These are phyloP conservation scores for Xyliphius kryptos DNA, from an alignment of 2,113 vertebrate species.

Conservation along the genomic window DNA sequence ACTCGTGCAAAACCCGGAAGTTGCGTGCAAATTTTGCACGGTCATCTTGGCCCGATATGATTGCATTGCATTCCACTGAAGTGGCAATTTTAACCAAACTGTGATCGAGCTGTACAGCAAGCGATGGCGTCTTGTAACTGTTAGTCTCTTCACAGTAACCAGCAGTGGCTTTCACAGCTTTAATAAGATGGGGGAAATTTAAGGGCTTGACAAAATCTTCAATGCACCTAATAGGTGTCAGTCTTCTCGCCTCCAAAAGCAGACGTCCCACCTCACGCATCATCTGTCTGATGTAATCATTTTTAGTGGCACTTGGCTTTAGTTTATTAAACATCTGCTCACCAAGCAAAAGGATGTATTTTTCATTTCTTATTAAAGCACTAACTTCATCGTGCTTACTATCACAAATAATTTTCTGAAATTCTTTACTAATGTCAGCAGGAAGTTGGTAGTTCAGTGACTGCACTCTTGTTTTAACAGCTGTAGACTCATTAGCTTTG, in stretches of 20 bases:
- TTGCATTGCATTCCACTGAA: slow-evolving; percentile 40
- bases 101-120: slow-evolving; percentile 41
- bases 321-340: not conserved
- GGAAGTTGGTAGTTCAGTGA: not conserved
- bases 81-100: slow-evolving; percentile 41
- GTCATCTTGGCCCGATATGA: slow-evolving; percentile 25
- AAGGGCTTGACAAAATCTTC: too few species aligned
- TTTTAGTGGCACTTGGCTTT: slow-evolving; percentile 1
- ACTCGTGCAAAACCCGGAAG: not conserved
- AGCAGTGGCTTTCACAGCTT: slow-evolving; percentile 35
- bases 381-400: not conserved
- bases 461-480: not conserved
- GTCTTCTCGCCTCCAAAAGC: not conserved
- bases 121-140: slow-evolving; percentile 32
- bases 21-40: slow-evolving; percentile 33
- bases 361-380: not conserved
- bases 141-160: slow-evolving; percentile 40
- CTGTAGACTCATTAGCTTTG: not conserved
- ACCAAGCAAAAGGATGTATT: not conserved
- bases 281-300: not conserved
- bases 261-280: not conserved
- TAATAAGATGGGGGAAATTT: slow-evolving; percentile 33
- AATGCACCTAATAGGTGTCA: not conserved
- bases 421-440: not conserved
- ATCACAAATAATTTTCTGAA: not conserved